phyloP scores from a whole-genome alignment of 2,113 vertebrate genomes.

The Oreochromis aureus region DNA sequence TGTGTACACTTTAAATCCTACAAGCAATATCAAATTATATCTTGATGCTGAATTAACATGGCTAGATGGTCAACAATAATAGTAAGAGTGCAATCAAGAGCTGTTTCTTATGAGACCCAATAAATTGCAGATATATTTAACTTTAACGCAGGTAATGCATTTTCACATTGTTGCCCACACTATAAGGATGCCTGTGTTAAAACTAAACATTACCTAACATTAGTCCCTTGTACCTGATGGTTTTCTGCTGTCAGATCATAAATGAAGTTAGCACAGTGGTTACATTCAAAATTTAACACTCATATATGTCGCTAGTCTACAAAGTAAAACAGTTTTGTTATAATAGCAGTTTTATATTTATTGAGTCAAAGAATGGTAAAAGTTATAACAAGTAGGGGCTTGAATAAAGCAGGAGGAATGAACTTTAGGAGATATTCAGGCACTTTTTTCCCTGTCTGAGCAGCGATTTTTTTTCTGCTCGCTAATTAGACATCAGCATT shows the following conservation, averaged over 20 bases:
- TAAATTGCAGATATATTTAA: constrained; percentile 4
- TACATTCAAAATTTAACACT: background rate
- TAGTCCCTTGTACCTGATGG: background rate
- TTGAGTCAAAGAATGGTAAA: background rate
- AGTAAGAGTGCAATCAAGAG: background rate
- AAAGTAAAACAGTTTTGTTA: background rate
- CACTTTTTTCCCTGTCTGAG: background rate
- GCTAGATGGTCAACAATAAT: background rate
- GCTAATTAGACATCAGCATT: background rate
- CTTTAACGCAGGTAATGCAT: background rate
- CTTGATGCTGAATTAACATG: background rate
- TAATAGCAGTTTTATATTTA: background rate
- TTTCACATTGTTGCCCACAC: background rate
- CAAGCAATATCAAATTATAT: background rate
- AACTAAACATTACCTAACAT: background rate
- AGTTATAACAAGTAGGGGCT: background rate
- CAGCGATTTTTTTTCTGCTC: background rate
- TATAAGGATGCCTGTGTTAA: background rate
- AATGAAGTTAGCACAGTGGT: background rate
- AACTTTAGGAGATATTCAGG: background rate
- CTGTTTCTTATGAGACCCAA: background rate
- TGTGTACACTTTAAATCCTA: background rate
- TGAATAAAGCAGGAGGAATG: background rate
- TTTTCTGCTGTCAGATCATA: background rate
- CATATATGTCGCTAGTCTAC: background rate